Conservation (phyloP, 2,888 invertebrate genomes). For the Scaptodrosophila latifasciaeformis region DNA sequence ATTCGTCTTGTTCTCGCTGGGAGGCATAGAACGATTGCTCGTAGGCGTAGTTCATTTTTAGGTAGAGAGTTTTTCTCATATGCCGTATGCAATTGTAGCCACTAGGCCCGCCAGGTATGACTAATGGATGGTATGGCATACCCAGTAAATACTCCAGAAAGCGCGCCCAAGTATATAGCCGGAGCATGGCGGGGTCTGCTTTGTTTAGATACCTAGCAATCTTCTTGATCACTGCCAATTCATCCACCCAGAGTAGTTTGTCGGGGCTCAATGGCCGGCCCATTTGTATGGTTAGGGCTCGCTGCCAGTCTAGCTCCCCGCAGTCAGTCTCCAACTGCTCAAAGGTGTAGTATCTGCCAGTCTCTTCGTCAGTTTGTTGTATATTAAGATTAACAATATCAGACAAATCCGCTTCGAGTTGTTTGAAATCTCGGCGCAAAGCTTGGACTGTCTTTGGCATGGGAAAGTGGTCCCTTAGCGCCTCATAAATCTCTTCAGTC, state of each 20-base stretch:
- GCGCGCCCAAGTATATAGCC: slow-evolving; percentile 53
- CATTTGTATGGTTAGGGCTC: slow-evolving; percentile 36
- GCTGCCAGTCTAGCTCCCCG: slow-evolving; percentile 49
- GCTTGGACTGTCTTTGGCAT: slow-evolving; percentile 7
- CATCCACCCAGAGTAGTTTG: slow-evolving; percentile 50
- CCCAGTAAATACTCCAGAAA: slow-evolving; percentile 52
- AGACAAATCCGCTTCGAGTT: slow-evolving; percentile 39
- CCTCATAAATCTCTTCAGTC: slow-evolving; percentile 37
- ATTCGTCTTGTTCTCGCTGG: slow-evolving; percentile 45
- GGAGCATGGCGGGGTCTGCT: slow-evolving; percentile 34
- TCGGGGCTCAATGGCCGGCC: slow-evolving; percentile 26
- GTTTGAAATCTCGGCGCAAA: slow-evolving; percentile 36
- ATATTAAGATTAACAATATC: slow-evolving; percentile 22
- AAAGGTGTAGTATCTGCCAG: slow-evolving; percentile 25
- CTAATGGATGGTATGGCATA: slow-evolving; percentile 49
- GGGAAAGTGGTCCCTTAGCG: slow-evolving; percentile 27
- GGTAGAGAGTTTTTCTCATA: slow-evolving; percentile 60
- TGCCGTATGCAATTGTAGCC: slow-evolving; percentile 50
- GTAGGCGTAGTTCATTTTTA: slow-evolving; percentile 64
- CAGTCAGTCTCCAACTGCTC: slow-evolving; percentile 32
- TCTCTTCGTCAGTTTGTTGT: slow-evolving; percentile 44
- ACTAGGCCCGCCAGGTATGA: neutral
- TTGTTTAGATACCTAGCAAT: slow-evolving; percentile 43
- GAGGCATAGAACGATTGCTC: slow-evolving; percentile 46
- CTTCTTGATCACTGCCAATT: slow-evolving; percentile 33